These are phyloP conservation scores for Sebastes hubbsi DNA, from an alignment of 2,797 vertebrate species.

Conservation along the genomic window DNA sequence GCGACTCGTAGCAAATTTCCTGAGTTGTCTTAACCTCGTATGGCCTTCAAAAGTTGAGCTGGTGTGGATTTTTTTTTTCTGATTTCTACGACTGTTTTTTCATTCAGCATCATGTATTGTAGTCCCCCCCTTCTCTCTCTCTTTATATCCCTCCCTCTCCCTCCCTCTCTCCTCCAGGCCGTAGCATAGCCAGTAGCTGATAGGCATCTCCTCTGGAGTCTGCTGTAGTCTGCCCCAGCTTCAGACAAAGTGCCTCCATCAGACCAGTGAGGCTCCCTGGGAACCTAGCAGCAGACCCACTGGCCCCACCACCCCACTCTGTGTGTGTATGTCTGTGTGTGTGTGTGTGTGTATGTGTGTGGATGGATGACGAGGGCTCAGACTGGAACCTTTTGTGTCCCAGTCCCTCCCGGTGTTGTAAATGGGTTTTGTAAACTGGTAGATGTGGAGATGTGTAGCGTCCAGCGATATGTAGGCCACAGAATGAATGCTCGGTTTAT, in stretches of 20 bases:
- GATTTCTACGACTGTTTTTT: slow-evolving; percentile 34
- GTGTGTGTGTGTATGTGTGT: slow-evolving; percentile 22
- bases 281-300: slow-evolving; percentile 80
- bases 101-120: slow-evolving; percentile 52
- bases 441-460: slow-evolving; percentile 50
- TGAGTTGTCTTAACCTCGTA: not conserved
- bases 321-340: slow-evolving; percentile 4
- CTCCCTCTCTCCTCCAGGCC: slow-evolving; percentile 72
- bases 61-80: not conserved
- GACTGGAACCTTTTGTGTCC: slow-evolving; percentile 67
- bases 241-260: slow-evolving; percentile 88
- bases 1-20: slow-evolving; percentile 14
- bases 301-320: slow-evolving; percentile 65
- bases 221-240: slow-evolving; percentile 84
- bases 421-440: slow-evolving; percentile 67
- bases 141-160: slow-evolving; percentile 16
- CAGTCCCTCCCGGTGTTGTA: slow-evolving; percentile 41
- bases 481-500: slow-evolving; percentile 57
- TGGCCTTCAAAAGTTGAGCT: not conserved
- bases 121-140: not conserved
- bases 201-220: slow-evolving; percentile 88
- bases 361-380: slow-evolving; percentile 40
- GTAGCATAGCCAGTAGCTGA: slow-evolving; percentile 80
- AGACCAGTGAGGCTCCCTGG: slow-evolving; percentile 83
- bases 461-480: slow-evolving; percentile 31